Evolutionary conservation across 2,113 vertebrate genomes (phyloP).

Genomic region (Cynoglossus semilaevis): DNA sequence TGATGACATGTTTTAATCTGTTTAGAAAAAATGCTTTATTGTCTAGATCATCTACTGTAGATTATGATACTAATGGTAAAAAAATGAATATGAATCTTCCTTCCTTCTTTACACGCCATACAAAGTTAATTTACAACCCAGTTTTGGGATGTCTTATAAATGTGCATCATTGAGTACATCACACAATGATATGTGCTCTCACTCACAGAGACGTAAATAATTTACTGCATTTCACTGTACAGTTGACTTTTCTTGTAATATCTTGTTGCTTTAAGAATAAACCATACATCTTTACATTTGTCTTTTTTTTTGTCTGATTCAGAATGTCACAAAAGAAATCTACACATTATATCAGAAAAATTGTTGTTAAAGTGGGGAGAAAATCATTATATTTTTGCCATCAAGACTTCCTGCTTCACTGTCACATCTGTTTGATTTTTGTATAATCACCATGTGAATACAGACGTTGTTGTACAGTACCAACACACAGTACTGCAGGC

Average conservation of each 20-base stretch:
- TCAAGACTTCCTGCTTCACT: too few species aligned
- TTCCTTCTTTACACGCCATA: constrained; percentile 26
- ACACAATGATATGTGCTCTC: constrained; percentile 26
- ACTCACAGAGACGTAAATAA: constrained; percentile 34
- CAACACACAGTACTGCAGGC: too few species aligned
- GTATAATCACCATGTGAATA: too few species aligned
- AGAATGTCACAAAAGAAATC: not conserved
- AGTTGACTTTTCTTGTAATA: constrained; percentile 78
- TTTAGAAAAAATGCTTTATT: constrained; percentile 47
- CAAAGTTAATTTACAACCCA: constrained; percentile 23
- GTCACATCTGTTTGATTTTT: too few species aligned
- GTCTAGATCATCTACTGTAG: constrained; percentile 54
- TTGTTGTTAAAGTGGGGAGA: not conserved
- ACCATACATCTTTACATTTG: constrained; percentile 50
- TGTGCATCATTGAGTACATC: constrained; percentile 30
- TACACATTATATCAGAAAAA: not conserved
- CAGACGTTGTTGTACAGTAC: too few species aligned
- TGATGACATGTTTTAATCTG: constrained; percentile 12
- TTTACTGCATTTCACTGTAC: constrained; percentile 71
- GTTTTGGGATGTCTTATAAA: constrained; percentile 24
- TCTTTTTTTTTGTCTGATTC: constrained; percentile 1
- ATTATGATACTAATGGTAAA: constrained; percentile 14
- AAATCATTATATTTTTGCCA: too few species aligned
- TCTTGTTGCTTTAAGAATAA: constrained; percentile 74
- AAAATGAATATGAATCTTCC: too few species aligned